These are phyloP conservation scores for Notarius quadriscutis DNA, from an alignment of 2,113 vertebrate genomes.

Conservation along the genomic window DNA sequence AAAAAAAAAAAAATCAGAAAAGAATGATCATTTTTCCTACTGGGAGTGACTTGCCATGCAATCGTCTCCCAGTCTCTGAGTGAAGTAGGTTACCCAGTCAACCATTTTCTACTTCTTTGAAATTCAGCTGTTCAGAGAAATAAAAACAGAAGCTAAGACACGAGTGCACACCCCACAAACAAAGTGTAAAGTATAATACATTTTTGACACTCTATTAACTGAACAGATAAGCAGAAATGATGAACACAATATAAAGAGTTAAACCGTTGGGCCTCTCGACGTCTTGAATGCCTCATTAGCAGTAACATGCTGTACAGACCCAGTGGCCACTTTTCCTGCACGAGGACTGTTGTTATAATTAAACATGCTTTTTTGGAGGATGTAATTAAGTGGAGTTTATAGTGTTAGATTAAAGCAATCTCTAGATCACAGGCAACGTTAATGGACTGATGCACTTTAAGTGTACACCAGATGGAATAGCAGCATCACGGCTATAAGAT, in stretches of 20 bases:
- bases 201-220: neutral
- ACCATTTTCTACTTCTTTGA: neutral
- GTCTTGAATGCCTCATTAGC: constrained; percentile 11
- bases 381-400: constrained; percentile 80
- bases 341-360: constrained; percentile 70
- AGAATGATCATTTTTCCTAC: neutral
- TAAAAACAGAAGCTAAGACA: neutral
- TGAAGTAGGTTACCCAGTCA: neutral
- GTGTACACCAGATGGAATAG: constrained; percentile 77
- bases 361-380: constrained; percentile 71
- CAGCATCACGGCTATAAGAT: constrained; percentile 60
- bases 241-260: constrained; percentile 16
- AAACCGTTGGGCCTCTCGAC: neutral
- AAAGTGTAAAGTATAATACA: neutral
- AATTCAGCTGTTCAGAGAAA: neutral
- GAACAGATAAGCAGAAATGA: neutral
- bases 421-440: constrained; percentile 76
- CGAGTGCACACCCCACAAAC: neutral
- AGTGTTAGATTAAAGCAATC: constrained; percentile 79
- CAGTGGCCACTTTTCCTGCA: constrained; percentile 65
- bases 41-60: neutral
- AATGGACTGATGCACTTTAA: constrained; percentile 77
- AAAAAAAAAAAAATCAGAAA: neutral
- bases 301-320: constrained; percentile 1
- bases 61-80: neutral